phyloP scores from a whole-genome alignment of 2,113 vertebrate genomes.

The Pelecanus crispus region DNA sequence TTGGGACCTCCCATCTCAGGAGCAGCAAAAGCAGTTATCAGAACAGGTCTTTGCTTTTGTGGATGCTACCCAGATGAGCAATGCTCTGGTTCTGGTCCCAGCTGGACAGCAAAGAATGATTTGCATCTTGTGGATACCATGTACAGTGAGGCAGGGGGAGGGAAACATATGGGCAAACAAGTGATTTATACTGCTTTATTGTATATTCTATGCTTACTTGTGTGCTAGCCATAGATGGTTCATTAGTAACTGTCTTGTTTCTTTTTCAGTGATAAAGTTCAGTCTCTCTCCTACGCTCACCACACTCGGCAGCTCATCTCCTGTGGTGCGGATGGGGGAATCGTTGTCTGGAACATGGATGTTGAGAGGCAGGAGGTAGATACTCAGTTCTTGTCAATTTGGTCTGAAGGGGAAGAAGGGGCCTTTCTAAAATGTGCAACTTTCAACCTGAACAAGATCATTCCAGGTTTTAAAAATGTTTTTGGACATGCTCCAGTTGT shows the following conservation, averaged over 20 bases:
- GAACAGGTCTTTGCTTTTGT: neutral
- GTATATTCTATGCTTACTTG: neutral
- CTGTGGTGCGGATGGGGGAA: conserved; percentile 90
- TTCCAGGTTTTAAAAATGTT: neutral
- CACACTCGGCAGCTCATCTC: conserved; percentile 97
- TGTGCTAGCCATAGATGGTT: neutral
- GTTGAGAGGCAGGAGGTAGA: conserved; percentile 94
- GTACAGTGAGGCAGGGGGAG: neutral
- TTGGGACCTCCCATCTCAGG: neutral
- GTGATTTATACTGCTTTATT: neutral
- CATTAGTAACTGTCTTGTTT: conserved; percentile 10
- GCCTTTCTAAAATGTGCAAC: neutral
- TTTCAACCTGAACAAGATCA: neutral
- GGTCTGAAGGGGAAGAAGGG: neutral
- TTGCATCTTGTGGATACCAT: neutral
- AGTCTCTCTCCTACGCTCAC: conserved; percentile 91
- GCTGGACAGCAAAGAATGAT: neutral
- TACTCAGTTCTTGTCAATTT: neutral
- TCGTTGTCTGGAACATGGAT: conserved; percentile 99
- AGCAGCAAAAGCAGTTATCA: neutral
- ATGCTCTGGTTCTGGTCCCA: neutral
- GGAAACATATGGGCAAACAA: neutral
- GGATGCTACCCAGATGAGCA: neutral
- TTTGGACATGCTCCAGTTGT: neutral
- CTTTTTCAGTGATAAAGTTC: conserved; percentile 86